Base-by-base conservation (phyloP, 2,797 vertebrate genomes). In the Tenualosa thibaudeaui region DNA sequence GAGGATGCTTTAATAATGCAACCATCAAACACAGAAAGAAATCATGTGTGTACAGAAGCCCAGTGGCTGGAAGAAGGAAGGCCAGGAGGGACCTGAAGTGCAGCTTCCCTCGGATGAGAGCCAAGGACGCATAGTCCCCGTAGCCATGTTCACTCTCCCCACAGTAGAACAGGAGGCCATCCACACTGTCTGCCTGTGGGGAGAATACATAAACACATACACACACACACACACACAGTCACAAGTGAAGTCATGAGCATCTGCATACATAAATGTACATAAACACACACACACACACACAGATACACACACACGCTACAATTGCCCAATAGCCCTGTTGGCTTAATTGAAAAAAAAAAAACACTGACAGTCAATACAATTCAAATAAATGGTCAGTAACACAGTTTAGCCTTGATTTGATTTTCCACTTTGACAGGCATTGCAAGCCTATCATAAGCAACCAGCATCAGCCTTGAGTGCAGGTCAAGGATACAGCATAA, bases 101-200 rank as follows among this genome's bases (percentile, higher is more conserved):
- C 0, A 96, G 86, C 0, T 88, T 94, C 53, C 92, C 92, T 3
- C 89, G 90, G 85, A 96, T 91, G 82, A 96, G 86, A 22, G 95
- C 93, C 88, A 96, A 85, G 1, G 96, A 95, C 92, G 95, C 94
- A 88, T 95, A 96, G 85, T 97, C 96, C 0, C 96, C 95, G 9
- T 91, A 93, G 3, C 96, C 95, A 0, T 95, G 94, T 37, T 96
- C 96, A 13, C 91, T 95, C 92, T 96, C 96, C 50, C 96, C 96
- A 13, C 96, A 96, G 89, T 96, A 97, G 8, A 96, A 91, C 56
- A 96, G 92, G 26, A 96, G 93, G 43, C 96, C 96, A 0, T 96
- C 95, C 81, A 95, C 95, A 0, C 90, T 89, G 86, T 96, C 94
- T 19, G 95, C 92, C 96, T 97, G 89, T 46, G 6, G 49, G 54